These are phyloP conservation scores for Holothuria scabra DNA, from an alignment of 53 echinoderm and acorn worm genomes.

Conservation along the genomic window DNA sequence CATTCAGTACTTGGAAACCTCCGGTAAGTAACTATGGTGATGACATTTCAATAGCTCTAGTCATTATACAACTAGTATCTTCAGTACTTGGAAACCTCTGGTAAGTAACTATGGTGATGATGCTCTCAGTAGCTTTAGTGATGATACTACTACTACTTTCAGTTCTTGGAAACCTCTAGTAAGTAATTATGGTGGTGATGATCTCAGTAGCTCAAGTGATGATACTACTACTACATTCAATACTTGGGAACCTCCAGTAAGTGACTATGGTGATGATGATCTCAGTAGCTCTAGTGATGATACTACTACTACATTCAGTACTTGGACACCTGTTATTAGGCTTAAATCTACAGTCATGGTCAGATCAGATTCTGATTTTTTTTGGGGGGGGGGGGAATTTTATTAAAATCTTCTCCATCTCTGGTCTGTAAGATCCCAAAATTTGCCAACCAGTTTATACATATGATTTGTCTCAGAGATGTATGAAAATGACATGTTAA, in stretches of 20 bases:
- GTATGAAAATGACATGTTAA: no score
- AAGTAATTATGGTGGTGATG: slow-evolving; percentile 93
- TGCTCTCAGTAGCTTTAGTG: slow-evolving; percentile 95
- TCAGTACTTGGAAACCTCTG: no score
- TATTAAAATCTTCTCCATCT: no score
- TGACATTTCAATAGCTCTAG: no score
- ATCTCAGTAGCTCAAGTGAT: slow-evolving; percentile 95
- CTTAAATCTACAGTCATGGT: no score
- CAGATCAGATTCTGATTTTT: no score
- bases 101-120: slow-evolving; percentile 94
- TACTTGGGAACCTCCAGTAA: slow-evolving; percentile 92
- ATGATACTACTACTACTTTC: slow-evolving; percentile 86
- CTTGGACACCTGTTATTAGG: slow-evolving; percentile 91
- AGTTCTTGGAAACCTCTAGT: slow-evolving; percentile 96
- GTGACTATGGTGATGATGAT: slow-evolving; percentile 95
- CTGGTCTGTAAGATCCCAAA: no score
- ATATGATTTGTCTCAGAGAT: no score
- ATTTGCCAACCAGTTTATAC: no score
- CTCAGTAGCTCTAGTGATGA: slow-evolving; percentile 96
- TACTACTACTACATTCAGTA: slow-evolving; percentile 88
- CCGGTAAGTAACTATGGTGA: slow-evolving; percentile 65
- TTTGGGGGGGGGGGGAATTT: no score
- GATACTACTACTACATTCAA: slow-evolving; percentile 90
- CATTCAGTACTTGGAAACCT: slow-evolving; percentile 91
- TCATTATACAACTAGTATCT: no score